Evolutionary conservation across 2,888 invertebrate genomes (phyloP), one percentile per base, ranked within the genome.

Genomic region (Dione vanillae): DNA sequence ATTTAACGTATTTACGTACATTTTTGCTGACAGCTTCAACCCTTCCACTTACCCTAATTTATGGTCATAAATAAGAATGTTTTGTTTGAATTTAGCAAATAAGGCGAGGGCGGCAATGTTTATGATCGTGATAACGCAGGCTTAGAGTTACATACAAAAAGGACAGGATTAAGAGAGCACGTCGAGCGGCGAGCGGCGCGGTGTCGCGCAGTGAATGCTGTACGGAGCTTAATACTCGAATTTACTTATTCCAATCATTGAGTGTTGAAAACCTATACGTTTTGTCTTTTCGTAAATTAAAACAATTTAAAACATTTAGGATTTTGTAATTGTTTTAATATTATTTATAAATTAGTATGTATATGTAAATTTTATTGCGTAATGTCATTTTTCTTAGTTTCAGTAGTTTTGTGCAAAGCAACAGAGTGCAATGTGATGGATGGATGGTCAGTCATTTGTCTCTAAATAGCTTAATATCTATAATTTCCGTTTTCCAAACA

Each of bases 11-110:
- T 67, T 67, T 52, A 67, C 67, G 35, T 40, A 67, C 51, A 67
- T 61, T 67, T 67, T 67, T 61, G 67, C 67, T 67, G 67, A 61
- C 67, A 43, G 51, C 19, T 61, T 61, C 20, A 52, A 67, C 67
- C 67, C 67, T 67, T 56, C 52, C 43, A 61, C 58, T 67, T 61
- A 14, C 59, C 49, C 59, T 61, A 61, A 61, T 61, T 16, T 67
- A 61, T 67, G 61, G 41, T 49, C 67, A 51, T 67, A 67, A 67
- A 61, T 52, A 41, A 16, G 16, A 56, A 16, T 37, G 56, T 37
- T 37, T 54, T 67, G 59, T 67, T 51, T 67, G 67, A 61, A 51
- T 51, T 61, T 20, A 35, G 67, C 61, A 67, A 52, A 67, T 67
- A 61, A 43, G 61, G 54, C 20, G 45, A 12, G 54, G 65, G 43